A percentile compares a stretch with the other conserved stretches of the same genome.
Conservation (phyloP, 2,113 vertebrate species). For the Chrysemys picta region DNA sequence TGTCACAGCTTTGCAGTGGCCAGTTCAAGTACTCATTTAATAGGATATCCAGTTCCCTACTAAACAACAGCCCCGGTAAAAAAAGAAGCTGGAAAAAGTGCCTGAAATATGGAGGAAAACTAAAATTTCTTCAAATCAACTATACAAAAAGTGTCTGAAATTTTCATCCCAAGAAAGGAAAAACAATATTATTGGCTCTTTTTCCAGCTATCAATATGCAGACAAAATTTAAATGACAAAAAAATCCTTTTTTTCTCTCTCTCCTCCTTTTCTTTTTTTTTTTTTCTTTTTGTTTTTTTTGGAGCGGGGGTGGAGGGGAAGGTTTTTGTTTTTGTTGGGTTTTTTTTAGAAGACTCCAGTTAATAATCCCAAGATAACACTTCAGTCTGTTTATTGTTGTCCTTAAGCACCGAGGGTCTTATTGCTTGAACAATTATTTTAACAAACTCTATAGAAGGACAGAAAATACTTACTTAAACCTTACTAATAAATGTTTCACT, state of each 20-base stretch:
- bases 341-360: not conserved
- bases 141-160: no score
- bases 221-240: not conserved
- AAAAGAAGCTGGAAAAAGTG: no score
- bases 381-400: not conserved
- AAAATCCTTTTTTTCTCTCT: no score
- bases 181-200: not conserved
- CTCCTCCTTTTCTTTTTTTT: not conserved
- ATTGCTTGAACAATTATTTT: slow-evolving; percentile 15
- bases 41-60: not conserved
- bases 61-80: not conserved
- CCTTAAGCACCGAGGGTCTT: not conserved
- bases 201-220: not conserved
- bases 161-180: no score
- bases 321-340: not conserved
- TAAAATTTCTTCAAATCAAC: no score
- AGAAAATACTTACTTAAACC: not conserved
- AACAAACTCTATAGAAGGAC: not conserved
- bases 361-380: not conserved
- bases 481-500: not conserved
- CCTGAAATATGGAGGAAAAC: no score
- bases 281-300: not conserved
- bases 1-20: not conserved
- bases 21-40: not conserved
- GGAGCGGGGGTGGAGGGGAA: no score